Base-by-base conservation (phyloP, 2,888 invertebrate genomes). In the Apodemia mormo region DNA sequence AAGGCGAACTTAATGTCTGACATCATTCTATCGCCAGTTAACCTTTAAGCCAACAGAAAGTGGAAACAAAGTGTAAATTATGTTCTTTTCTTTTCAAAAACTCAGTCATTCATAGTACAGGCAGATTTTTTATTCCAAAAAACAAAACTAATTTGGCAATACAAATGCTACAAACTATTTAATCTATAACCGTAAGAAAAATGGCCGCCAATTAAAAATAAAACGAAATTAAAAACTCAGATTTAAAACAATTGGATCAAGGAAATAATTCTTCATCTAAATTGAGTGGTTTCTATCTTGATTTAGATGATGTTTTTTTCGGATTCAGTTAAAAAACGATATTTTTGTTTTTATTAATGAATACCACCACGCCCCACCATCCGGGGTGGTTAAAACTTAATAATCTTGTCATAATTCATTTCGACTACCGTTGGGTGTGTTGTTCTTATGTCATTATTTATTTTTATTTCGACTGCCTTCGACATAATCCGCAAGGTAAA, bases 401-500 rank as follows among this genome's bases (percentile, higher is more conserved):
- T 76, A 74, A 78, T 71, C 71, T 72, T 73, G 71, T 76, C 73
- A 74, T 77, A 76, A 76, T 78, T 79, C 72, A 73, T 80, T 73
- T 76, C 75, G 76, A 80, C 89, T 90, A 88, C 90, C 75, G 89
- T 80, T 82, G 86, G 85, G n/a, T n/a, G 85, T 81, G 87, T 81
- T 80, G 73, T 70, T 82, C 74, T 83, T 80, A 86, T 80, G 79
- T 82, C 82, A 83, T 88, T 88, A 88, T 87, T 88, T 84, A 83
- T 80, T 79, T 82, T 82, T 81, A 58, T 29, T 30, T 29, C 6
- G 37, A 37, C 37, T 6, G 6, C 37, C 37, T 6, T 3, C 7
- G 37, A 37, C 37, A 5, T 37, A 1, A 6, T 6, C 37, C 37
- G 4, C 10, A 3, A 33, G 2, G 3, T 2, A 33, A 33, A 33